Base-by-base conservation (phyloP, 1,140 invertebrate species). In the Monochamus saltuarius region DNA sequence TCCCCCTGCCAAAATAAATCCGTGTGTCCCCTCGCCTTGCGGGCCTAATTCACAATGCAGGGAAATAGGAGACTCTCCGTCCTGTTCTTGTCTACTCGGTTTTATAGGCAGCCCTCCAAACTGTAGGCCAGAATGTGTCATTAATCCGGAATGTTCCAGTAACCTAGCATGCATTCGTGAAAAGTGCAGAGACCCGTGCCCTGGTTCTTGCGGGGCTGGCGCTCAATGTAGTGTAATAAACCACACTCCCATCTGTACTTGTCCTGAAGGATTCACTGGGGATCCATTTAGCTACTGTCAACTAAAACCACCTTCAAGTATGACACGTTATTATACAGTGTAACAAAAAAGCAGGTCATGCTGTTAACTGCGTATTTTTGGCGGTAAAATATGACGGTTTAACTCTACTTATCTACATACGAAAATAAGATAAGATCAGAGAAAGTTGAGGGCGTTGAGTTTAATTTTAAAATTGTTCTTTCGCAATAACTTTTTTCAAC, bases 21-120 rank as follows among this genome's bases (percentile, higher is more conserved):
- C 89, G 19, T 94, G 92, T 72, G 70, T 83, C 40, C 89, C 89
- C 35, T 90, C 89, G 42, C 90, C 90, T n/a, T 94, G 92, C 74
- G 91, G 91, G 29, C 81, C 82, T 43, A 92, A 91, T 77, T 87
- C 88, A 19, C 82, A 87, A 68, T 95, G 92, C 70, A 80, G 85
- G 56, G 88, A 90, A n/a, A 82, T 89, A 3, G 88, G 89, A 57
- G 89, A 92, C 68, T 88, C 85, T 4, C 87, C 91, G 1, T 84
- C 88, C 62, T 94, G 92, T 67, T 88, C 84, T 56, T 94, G 92
- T 71, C 77, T 87, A 38, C 69, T 82, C 17, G 89, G 88, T 7
- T 91, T 80, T 69, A 79, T 82, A 22, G 85, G 86, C 55, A 67
- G 72, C 39, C 86, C 86, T 38, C 85, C 86, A 6, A 83, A 84